Evolutionary conservation across 1,140 invertebrate species (phyloP), one percentile per base, ranked within the genome.

Genomic region (Bombus pyrosoma): DNA sequence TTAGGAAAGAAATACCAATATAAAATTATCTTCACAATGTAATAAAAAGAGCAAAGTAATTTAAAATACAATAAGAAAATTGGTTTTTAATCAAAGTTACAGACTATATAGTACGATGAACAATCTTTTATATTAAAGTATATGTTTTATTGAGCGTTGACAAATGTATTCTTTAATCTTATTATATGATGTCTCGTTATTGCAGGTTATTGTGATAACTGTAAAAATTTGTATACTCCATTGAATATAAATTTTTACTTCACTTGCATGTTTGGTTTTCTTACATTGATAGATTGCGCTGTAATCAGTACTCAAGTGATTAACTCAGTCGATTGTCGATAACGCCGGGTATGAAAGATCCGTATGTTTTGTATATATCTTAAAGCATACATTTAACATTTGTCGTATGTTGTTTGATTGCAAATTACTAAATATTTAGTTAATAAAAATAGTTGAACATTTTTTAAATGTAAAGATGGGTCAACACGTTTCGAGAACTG

Each of bases 401-500:
- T 76, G 18, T 28, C 15, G 3, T 41, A 39, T 77, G 25, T 32
- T 18, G 4, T 1, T 28, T 34, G 10, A 28, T 39, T 64, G 4
- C 10, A 32, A 74, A 25, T 57, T 39, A 47, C 8, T 32, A 13
- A 4, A 3, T 57, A 37, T 39, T n/a, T 28, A 28, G 28, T 66
- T 59, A 13, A 41, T 18, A 41, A 43, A 72, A 28, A 0, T 80
- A 69, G 10, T 34, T n/a, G 12, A 76, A 47, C 6, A 22, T 47
- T 57, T 59, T 59, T n/a, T 57, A 2, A 28, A 39, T 13, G n/a
- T 18, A 13, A 91, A 89, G 75, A 99, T 99, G 98, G 98, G 98
- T 28, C 97, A 98, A 91, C 96, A 96, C 87, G 97, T 98, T 25
- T 98, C 98, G 3, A 96, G 98, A 90, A 97, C 96, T 2, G 98